Evolutionary conservation across 2,113 vertebrate species (phyloP).

Genomic region (Polypterus bichir): DNA sequence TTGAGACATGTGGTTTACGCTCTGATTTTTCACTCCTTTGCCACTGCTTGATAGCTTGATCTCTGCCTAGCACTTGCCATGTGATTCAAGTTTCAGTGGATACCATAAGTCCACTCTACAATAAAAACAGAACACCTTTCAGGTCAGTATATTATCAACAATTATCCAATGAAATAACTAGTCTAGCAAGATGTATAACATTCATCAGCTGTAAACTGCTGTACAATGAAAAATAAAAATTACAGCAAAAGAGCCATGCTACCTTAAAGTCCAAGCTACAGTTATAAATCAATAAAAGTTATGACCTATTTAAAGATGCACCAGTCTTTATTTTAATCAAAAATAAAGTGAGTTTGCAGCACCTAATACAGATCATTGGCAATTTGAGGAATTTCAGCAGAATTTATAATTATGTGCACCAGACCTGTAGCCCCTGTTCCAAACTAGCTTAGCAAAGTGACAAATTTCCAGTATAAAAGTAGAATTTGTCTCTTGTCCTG

Average conservation of each 20-base stretch:
- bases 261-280: conserved; percentile 97
- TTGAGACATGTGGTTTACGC: no score
- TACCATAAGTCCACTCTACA: conserved; percentile 52
- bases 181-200: conserved; percentile 83
- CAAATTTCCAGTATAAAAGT: no score
- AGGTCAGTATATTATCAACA: conserved; percentile 77
- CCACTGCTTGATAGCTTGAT: conserved; percentile 37
- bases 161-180: conserved; percentile 71
- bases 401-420: no score
- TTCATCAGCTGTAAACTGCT: conserved; percentile 77
- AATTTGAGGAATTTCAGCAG: no score
- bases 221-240: conserved; percentile 60
- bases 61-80: conserved; percentile 64
- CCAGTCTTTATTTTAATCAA: conserved; percentile 46
- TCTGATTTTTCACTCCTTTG: no score
- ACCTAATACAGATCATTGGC: no score
- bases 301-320: conserved; percentile 31
- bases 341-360: conserved; percentile 10
- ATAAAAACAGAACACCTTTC: conserved; percentile 71
- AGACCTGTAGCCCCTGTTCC: no score
- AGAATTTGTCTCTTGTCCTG: no score
- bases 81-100: conserved; percentile 66
- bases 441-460: no score
- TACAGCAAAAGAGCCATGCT: conserved; percentile 89
- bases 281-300: conserved; percentile 53